Conservation (phyloP, 1,140 invertebrate species). For the Caenorhabditis elegans region WBcel235 BX284606.5:14582501-14583000, state of each 20-base stretch:
- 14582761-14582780: conserved; percentile 61
- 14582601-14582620: conserved; percentile 12
- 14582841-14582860: conserved; percentile 64
- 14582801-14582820: conserved; percentile 53
- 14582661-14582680: conserved; percentile 55
- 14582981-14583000: conserved; percentile 65
- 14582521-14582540: conserved; percentile 59
- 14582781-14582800: conserved; percentile 58
- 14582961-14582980: conserved; percentile 60
- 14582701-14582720: conserved; percentile 62
- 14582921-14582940: conserved; percentile 60
- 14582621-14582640: not conserved
- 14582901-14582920: conserved; percentile 63
- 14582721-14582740: conserved; percentile 58
- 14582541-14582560: conserved; percentile 54
- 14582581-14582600: conserved; percentile 64
- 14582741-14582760: conserved; percentile 51
- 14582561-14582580: conserved; percentile 63
- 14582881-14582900: conserved; percentile 60
- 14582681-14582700: conserved; percentile 59
- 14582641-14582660: conserved; percentile 58
- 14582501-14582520: conserved; percentile 65
- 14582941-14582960: conserved; percentile 63
- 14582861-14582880: conserved; percentile 54
- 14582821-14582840: conserved; percentile 58